Base-by-base conservation (phyloP, 1,140 invertebrate genomes). In the Drosophila eugracilis region DNA sequence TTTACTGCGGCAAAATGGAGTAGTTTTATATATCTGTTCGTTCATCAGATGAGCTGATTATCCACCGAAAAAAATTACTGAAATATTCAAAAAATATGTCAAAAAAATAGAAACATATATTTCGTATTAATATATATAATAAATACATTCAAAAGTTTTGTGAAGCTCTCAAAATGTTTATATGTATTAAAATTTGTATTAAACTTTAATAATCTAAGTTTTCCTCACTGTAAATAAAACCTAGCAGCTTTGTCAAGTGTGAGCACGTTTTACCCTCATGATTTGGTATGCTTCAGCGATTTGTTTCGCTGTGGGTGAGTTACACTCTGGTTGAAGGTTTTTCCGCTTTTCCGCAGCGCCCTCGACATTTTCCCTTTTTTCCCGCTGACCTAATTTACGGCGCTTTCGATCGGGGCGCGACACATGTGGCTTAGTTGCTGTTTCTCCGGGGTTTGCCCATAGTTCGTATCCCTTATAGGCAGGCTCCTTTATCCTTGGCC, bases 371-470 rank as follows among this genome's bases (percentile, higher is more conserved):
- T 30, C 21, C 22, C 30, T 22, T 48, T 63, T 44, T 39, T 52
- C 28, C 74, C 55, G 53, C 83, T 81, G 83, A 86, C 83, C 83
- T 77, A 88, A 86, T 86, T 86, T 83, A 86, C 78, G 84, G 66
- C 78, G 74, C 83, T 83, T 83, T 88, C 83, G 75, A 86, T 88
- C 74, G 78, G 57, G 58, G 63, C 62, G 65, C 70, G 66, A 73
- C 83, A 86, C 78, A 85, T 86, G 83, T 88, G 77, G 59, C 67
- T 70, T 60, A 48, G 24, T 22, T 30, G 42, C 71, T 60, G 44
- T 74, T 53, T 48, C 49, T 49, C 44, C 34, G 22, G 30, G 55
- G 17, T 39, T 62, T 22, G 17, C 30, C 60, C 30, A 19, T 17
- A 48, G 57, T 34, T 37, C 14, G 54, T 26, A 41, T 53, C 57